Conservation (phyloP, 1,140 invertebrate genomes). For the Drosophila lini region DNA sequence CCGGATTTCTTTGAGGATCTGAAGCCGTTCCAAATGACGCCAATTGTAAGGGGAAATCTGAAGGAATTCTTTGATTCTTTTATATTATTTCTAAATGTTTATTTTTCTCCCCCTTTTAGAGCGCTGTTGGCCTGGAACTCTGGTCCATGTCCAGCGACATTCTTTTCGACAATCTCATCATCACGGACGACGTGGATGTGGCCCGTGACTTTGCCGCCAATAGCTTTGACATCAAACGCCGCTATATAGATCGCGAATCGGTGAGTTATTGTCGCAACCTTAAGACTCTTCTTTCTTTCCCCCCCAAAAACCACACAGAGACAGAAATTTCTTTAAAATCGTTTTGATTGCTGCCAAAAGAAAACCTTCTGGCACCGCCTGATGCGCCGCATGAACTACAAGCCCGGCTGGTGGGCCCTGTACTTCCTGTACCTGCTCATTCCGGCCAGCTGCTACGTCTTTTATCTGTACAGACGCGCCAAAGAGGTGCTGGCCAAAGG, state of each 20-base stretch:
- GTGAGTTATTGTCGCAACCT: constrained; percentile 86
- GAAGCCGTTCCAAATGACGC: constrained; percentile 94
- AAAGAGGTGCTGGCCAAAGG: constrained; percentile 87
- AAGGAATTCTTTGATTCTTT: too few relatives aligned
- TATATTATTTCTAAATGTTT: too few relatives aligned
- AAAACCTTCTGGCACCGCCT: constrained; percentile 89
- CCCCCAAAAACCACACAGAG: constrained; percentile 15
- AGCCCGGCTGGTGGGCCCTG: constrained; percentile 90
- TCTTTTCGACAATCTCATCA: constrained; percentile 97
- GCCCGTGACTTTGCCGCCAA: constrained; percentile 92
- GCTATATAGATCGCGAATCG: constrained; percentile 91
- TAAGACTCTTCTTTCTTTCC: not conserved
- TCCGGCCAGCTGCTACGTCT: constrained; percentile 89
- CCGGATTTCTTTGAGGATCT: constrained; percentile 97
- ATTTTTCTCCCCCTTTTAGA: constrained; percentile 85
- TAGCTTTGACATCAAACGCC: constrained; percentile 94
- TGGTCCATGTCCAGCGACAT: constrained; percentile 99
- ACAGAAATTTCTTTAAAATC: constrained; percentile 6
- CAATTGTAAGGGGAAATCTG: constrained; percentile 90
- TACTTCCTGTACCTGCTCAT: constrained; percentile 91
- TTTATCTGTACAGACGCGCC: constrained; percentile 88
- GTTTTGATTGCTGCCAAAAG: constrained; percentile 83
- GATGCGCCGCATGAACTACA: constrained; percentile 90
- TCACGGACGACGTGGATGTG: constrained; percentile 93
- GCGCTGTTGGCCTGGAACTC: constrained; percentile 96